Percentiles rank a stretch among this genome's conserved stretches.
Evolutionary conservation across 2,113 vertebrate genomes (phyloP).

Genomic region (Eleginops maclovinus): DNA sequence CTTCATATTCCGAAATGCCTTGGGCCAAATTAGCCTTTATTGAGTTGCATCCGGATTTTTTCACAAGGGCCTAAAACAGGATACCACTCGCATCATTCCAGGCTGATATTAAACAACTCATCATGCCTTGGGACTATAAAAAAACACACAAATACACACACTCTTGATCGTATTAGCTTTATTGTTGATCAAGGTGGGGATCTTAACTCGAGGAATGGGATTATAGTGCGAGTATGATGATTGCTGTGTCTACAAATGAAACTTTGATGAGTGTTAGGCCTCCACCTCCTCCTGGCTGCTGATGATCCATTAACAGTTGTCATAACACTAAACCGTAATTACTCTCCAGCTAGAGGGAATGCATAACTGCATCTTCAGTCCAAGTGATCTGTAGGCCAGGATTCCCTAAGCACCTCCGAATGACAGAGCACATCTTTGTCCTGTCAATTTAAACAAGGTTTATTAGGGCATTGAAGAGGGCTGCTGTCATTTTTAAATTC

Average conservation of each 20-base stretch:
- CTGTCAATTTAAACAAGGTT: constrained; percentile 40
- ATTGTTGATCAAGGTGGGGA: constrained; percentile 42
- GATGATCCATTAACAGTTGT: constrained; percentile 55
- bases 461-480: constrained; percentile 40
- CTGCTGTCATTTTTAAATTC: constrained; percentile 35
- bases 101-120: constrained; percentile 43
- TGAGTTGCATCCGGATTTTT: constrained; percentile 61
- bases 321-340: constrained; percentile 39
- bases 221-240: constrained; percentile 32
- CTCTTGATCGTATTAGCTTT: constrained; percentile 34
- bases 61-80: constrained; percentile 64
- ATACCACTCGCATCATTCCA: constrained; percentile 13
- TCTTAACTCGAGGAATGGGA: constrained; percentile 26
- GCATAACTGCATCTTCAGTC: constrained; percentile 32
- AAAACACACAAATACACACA: constrained; percentile 6
- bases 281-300: constrained; percentile 23
- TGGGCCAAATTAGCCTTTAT: constrained; percentile 70
- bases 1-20: constrained; percentile 68
- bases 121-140: constrained; percentile 14
- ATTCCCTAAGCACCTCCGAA: constrained; percentile 20
- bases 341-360: constrained; percentile 28
- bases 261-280: constrained; percentile 45
- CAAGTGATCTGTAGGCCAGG: constrained; percentile 19
- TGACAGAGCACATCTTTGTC: constrained; percentile 57
- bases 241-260: constrained; percentile 45